A percentile compares a stretch with the other conserved stretches of the same genome.
These are phyloP conservation scores for Cataglyphis altisquamis DNA, from an alignment of 2,888 invertebrate genomes.

Conservation along the genomic window DNA sequence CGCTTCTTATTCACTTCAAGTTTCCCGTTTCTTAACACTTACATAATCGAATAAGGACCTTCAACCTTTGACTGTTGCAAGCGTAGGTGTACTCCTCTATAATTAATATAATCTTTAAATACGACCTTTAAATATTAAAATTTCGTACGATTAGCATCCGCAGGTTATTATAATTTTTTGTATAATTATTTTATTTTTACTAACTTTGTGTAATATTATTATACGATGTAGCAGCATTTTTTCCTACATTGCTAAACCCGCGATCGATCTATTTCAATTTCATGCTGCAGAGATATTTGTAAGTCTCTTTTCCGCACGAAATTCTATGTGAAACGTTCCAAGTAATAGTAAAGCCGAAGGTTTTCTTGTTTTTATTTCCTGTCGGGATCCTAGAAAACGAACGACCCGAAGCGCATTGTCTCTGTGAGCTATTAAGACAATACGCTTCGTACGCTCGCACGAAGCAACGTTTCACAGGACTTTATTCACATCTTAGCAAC, in stretches of 20 bases:
- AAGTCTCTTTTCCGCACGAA: not conserved
- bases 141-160: not conserved
- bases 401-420: slow-evolving; percentile 4
- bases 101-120: not conserved
- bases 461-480: not conserved
- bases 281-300: not conserved
- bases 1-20: slow-evolving; percentile 21
- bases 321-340: not conserved
- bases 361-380: slow-evolving; percentile 25
- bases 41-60: not conserved
- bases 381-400: slow-evolving; percentile 19
- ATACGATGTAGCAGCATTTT: not conserved
- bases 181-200: not conserved
- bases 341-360: slow-evolving; percentile 6
- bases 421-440: slow-evolving; percentile 19
- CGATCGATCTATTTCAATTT: not conserved
- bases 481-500: not conserved
- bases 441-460: slow-evolving; percentile 3
- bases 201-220: not conserved
- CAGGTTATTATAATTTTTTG: not conserved
- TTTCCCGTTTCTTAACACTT: slow-evolving; percentile 2
- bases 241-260: not conserved
- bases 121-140: not conserved
- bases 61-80: not conserved
- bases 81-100: not conserved